Conservation (phyloP, 2,113 vertebrate genomes). For the Dasyurus viverrinus region DNA sequence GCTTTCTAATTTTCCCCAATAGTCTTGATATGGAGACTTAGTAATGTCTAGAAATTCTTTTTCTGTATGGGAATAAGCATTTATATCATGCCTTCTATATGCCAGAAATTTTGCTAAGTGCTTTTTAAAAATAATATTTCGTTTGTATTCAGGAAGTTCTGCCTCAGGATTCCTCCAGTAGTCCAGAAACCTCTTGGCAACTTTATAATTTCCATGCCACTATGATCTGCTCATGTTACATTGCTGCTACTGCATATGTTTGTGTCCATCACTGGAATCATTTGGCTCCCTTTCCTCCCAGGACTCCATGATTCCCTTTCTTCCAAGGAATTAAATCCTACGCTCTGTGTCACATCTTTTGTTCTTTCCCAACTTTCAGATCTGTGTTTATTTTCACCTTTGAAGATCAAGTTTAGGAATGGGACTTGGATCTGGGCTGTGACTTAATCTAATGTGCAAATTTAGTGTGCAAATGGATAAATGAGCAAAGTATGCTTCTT, state of each 20-base stretch:
- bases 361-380: background rate
- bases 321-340: background rate
- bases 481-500: background rate
- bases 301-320: background rate
- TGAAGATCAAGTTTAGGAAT: background rate
- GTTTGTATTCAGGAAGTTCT: background rate
- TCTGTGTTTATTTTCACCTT: background rate
- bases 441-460: background rate
- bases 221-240: background rate
- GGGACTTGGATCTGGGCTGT: background rate
- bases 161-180: background rate
- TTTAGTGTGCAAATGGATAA: background rate
- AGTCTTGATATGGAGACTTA: background rate
- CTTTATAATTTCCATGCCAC: background rate
- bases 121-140: background rate
- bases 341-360: background rate
- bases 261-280: background rate
- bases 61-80: background rate
- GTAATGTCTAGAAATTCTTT: background rate
- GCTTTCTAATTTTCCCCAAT: background rate
- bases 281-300: background rate
- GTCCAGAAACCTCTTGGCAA: background rate
- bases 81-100: background rate
- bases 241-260: too few relatives aligned
- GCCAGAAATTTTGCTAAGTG: background rate